phyloP scores from a whole-genome alignment of 1,140 invertebrate species.

The Nephila pilipes region DNA sequence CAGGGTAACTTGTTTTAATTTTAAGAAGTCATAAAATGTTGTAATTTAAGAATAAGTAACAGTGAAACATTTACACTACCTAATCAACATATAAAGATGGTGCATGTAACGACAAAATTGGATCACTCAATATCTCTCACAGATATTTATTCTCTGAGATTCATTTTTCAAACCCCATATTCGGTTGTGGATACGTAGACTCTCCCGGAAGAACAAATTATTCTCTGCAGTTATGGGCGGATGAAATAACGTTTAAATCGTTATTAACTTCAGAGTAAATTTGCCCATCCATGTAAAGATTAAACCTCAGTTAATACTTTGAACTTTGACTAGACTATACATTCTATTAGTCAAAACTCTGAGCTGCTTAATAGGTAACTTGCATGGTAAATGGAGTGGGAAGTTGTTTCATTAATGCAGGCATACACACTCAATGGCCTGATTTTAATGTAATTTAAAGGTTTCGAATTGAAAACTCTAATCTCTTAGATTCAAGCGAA shows the following conservation, averaged over 20 bases:
- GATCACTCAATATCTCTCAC: background rate
- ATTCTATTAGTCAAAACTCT: slow-evolving; percentile 6
- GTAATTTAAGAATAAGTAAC: no score
- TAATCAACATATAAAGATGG: no score
- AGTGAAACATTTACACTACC: no score
- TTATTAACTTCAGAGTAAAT: background rate
- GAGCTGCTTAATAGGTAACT: background rate
- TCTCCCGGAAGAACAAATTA: background rate
- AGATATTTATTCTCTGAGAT: background rate
- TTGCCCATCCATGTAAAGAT: background rate
- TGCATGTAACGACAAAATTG: no score
- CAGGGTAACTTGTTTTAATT: no score
- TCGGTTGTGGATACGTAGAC: background rate
- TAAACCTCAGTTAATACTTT: slow-evolving; percentile 39
- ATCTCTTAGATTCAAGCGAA: background rate
- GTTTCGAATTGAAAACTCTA: background rate
- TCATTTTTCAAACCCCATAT: background rate
- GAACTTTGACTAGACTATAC: background rate
- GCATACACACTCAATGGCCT: slow-evolving; percentile 18
- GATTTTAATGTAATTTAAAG: slow-evolving; percentile 56
- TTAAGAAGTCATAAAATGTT: no score
- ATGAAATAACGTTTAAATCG: background rate
- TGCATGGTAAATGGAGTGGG: background rate
- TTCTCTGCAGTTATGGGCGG: background rate
- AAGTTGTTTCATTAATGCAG: slow-evolving; percentile 29